Percentiles rank a stretch among this genome's conserved stretches.
These are phyloP conservation scores for Catharus minimus DNA, from an alignment of 2,113 vertebrate species.

Conservation along the genomic window DNA sequence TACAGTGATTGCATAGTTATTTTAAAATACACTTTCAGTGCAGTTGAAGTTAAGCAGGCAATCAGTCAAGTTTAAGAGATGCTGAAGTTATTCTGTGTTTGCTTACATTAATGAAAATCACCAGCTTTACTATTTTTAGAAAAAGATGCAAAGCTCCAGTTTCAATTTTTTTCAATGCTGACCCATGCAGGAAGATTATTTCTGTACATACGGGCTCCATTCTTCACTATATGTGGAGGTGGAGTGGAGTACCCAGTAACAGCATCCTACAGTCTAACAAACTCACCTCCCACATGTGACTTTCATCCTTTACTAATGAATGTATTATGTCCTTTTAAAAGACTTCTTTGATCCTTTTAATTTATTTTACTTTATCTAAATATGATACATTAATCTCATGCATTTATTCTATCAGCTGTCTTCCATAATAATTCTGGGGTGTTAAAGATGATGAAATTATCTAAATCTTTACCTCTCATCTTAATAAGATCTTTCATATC, in stretches of 20 bases:
- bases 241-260: background rate
- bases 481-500: background rate
- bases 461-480: background rate
- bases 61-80: constrained; percentile 38
- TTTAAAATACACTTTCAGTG: constrained; percentile 43
- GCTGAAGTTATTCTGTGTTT: background rate
- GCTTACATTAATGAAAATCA: background rate
- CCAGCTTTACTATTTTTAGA: background rate
- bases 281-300: background rate
- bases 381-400: background rate
- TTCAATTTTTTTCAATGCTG: background rate
- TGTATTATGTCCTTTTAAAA: background rate
- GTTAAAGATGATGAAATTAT: background rate
- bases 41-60: constrained; percentile 21
- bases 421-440: background rate
- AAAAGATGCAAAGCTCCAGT: background rate
- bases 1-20: constrained; percentile 35
- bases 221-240: background rate
- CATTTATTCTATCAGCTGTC: background rate
- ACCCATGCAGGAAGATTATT: background rate
- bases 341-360: background rate
- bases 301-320: background rate
- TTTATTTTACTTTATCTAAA: background rate
- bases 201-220: background rate
- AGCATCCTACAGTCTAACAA: background rate